These are phyloP conservation scores for Aegithalos caudatus DNA, from an alignment of 2,113 vertebrate species.

Conservation along the genomic window DNA sequence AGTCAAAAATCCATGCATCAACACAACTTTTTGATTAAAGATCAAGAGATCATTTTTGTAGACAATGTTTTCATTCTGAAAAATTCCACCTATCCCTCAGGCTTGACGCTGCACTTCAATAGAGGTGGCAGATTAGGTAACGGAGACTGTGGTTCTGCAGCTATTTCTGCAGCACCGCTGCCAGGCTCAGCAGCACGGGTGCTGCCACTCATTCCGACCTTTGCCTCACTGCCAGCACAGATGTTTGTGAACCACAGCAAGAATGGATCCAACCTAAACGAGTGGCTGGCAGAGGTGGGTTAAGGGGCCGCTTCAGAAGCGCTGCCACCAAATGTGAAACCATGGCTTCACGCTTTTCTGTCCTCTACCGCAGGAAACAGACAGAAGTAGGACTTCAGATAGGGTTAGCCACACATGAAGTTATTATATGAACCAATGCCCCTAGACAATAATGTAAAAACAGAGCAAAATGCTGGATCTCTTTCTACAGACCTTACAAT, in stretches of 20 bases:
- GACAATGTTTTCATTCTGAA: constrained; percentile 13
- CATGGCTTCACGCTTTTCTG: rapidly evolving
- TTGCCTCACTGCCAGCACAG: constrained; percentile 36
- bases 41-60: neutral
- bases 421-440: neutral
- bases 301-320: neutral
- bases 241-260: constrained; percentile 24
- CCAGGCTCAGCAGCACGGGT: constrained; percentile 9
- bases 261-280: neutral
- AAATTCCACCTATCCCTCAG: neutral
- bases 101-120: neutral
- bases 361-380: neutral
- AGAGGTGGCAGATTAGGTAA: constrained; percentile 48
- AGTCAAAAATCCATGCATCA: neutral
- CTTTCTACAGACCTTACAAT: neutral
- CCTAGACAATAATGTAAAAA: neutral
- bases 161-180: constrained; percentile 35
- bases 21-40: neutral
- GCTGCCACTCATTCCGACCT: constrained; percentile 56
- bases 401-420: neutral
- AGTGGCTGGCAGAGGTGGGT: neutral
- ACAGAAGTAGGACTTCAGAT: rapidly evolving
- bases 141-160: constrained; percentile 35
- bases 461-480: neutral
- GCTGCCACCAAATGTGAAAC: neutral